Conservation (phyloP, 2,888 invertebrate species). For the Plebejus anna region DNA sequence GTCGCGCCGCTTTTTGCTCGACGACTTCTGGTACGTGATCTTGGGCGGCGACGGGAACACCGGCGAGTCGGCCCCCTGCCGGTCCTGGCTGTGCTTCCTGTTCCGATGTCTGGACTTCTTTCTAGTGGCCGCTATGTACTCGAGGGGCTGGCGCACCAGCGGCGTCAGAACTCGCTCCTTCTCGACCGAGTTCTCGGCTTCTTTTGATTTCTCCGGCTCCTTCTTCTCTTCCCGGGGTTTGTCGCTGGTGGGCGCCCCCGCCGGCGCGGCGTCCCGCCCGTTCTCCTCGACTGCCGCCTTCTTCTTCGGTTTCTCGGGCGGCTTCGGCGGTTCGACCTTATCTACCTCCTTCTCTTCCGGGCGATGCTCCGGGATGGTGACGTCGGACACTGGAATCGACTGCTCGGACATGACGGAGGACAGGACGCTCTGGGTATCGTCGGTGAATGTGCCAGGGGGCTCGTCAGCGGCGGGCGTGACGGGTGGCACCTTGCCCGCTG, state of each 20-base stretch:
- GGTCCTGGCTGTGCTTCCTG: constrained; percentile 80
- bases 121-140: constrained; percentile 85
- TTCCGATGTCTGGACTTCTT: constrained; percentile 85
- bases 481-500: constrained; percentile 82
- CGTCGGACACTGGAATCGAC: constrained; percentile 84
- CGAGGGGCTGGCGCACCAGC: constrained; percentile 85
- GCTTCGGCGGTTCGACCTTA: constrained; percentile 45
- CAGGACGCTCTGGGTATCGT: constrained; percentile 86
- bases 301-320: constrained; percentile 55
- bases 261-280: constrained; percentile 62
- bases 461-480: constrained; percentile 85
- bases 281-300: constrained; percentile 41
- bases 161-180: constrained; percentile 81
- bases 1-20: constrained; percentile 81
- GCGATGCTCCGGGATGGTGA: constrained; percentile 76
- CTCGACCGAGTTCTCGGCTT: constrained; percentile 52
- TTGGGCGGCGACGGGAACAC: constrained; percentile 84
- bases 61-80: constrained; percentile 84
- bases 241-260: constrained; percentile 54
- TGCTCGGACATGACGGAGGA: constrained; percentile 88
- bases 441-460: constrained; percentile 82
- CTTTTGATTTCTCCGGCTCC: constrained; percentile 41
- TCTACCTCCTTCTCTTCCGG: constrained; percentile 72
- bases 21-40: constrained; percentile 78
- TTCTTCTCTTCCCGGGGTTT: constrained; percentile 51